Conservation (phyloP, 2,888 invertebrate genomes). For the Noctua fimbriata region DNA sequence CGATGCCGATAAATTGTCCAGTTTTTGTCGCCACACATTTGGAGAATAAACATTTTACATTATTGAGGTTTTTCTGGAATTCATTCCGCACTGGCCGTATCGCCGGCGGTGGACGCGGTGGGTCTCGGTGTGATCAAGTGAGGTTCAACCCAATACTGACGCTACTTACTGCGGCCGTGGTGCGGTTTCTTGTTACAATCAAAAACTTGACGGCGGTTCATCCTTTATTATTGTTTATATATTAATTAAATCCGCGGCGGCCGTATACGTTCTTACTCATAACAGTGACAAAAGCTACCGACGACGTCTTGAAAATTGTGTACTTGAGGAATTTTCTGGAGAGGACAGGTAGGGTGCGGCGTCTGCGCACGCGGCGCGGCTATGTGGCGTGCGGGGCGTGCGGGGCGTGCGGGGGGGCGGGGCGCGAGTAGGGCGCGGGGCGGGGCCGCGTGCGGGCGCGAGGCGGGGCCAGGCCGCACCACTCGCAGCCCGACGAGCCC, state of each 20-base stretch:
- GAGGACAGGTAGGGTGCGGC: conserved; percentile 44
- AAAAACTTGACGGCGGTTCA: conserved; percentile 54
- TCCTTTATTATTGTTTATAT: conserved; percentile 50
- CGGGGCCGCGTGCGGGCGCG: conserved; percentile 51
- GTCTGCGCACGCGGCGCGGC: conserved; percentile 25
- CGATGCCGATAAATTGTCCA: neutral
- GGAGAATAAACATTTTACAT: neutral
- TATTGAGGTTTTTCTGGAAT: no score
- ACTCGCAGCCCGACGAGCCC: conserved; percentile 82
- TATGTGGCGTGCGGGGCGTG: conserved; percentile 51
- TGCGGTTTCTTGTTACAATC: conserved; percentile 47
- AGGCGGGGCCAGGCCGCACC: conserved; percentile 76
- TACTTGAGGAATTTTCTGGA: conserved; percentile 61
- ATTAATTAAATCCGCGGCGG: conserved; percentile 44
- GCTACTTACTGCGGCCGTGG: conserved; percentile 57
- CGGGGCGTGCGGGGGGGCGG: conserved; percentile 53
- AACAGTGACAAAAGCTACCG: conserved; percentile 45
- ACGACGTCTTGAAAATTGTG: conserved; percentile 59
- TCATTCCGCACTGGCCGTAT: neutral
- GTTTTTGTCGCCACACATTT: neutral
- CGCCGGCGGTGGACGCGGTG: conserved; percentile 16
- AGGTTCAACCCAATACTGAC: conserved; percentile 40
- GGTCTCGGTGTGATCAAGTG: conserved; percentile 38
- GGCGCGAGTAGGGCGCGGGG: conserved; percentile 25
- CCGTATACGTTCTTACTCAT: conserved; percentile 36